phyloP scores from a whole-genome alignment of 2,797 vertebrate genomes.

The Trichosurus vulpecula region DNA sequence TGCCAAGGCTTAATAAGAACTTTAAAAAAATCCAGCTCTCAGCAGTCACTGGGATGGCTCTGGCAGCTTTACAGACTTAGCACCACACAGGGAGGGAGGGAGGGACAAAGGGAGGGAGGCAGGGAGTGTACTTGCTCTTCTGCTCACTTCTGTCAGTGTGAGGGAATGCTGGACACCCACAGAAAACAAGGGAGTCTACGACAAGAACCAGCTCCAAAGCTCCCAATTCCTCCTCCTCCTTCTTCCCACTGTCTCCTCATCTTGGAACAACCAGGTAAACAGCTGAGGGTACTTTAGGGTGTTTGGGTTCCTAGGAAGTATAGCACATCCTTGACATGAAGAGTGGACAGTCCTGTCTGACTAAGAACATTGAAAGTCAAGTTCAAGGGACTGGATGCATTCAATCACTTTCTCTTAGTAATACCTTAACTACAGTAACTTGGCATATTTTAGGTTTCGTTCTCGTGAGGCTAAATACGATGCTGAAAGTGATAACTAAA shows the following conservation, averaged over 20 bases:
- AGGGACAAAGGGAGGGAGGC: background rate
- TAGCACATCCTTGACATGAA: conserved; percentile 58
- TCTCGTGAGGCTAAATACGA: conserved; percentile 61
- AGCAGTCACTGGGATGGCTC: conserved; percentile 85
- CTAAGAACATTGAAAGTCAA: conserved; percentile 62
- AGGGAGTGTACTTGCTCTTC: conserved; percentile 80
- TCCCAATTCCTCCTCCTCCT: conserved; percentile 67
- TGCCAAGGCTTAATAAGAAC: conserved; percentile 73
- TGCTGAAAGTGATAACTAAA: conserved; percentile 49
- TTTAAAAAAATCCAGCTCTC: conserved; percentile 70
- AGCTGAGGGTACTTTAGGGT: conserved; percentile 53
- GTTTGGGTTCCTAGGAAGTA: conserved; percentile 9
- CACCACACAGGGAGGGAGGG: conserved; percentile 83
- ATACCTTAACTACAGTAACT: conserved; percentile 62
- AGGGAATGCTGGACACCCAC: conserved; percentile 85
- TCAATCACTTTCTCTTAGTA: conserved; percentile 27
- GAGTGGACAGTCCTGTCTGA: conserved; percentile 59
- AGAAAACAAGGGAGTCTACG: conserved; percentile 74
- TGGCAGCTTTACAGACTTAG: conserved; percentile 87
- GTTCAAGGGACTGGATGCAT: conserved; percentile 32
- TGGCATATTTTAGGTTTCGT: conserved; percentile 44
- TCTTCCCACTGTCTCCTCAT: conserved; percentile 35
- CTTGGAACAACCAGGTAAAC: conserved; percentile 83
- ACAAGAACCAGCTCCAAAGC: conserved; percentile 51
- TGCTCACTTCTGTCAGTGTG: conserved; percentile 81